Conservation (phyloP, 1,140 invertebrate genomes). For the Zaprionus nigranus region DNA sequence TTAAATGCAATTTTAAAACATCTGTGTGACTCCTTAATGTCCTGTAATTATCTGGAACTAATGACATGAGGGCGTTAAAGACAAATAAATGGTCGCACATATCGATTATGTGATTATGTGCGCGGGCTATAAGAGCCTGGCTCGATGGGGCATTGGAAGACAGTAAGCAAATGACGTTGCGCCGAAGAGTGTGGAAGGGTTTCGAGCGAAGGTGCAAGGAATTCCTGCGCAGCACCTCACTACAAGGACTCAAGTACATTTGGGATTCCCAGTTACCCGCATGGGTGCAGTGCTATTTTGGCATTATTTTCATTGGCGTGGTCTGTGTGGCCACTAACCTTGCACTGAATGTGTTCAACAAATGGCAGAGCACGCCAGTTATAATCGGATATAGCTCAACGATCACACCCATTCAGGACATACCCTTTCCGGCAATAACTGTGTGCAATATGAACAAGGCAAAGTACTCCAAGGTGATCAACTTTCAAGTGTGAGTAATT, state of each 20-base stretch:
- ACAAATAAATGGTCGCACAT: not conserved
- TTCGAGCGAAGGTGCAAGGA: conserved; percentile 33
- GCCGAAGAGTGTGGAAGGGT: conserved; percentile 11
- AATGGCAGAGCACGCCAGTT: conserved; percentile 89
- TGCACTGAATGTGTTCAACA: conserved; percentile 88
- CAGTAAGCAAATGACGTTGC: conserved; percentile 18
- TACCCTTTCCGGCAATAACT: conserved; percentile 93
- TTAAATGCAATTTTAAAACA: conserved; percentile 52
- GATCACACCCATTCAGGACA: conserved; percentile 86
- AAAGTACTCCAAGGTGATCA: conserved; percentile 85
- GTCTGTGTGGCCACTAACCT: conserved; percentile 88
- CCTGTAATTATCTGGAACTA: not conserved
- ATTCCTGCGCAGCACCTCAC: conserved; percentile 87
- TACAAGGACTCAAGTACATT: conserved; percentile 91
- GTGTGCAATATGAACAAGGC: conserved; percentile 93
- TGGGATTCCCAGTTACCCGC: conserved; percentile 85
- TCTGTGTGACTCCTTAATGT: not conserved
- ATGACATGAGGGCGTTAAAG: not conserved
- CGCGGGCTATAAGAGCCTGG: not conserved
- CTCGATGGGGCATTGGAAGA: too few species aligned
- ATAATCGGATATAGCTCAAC: conserved; percentile 89
- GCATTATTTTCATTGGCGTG: conserved; percentile 87
- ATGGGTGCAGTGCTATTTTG: conserved; percentile 68
- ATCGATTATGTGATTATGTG: not conserved
- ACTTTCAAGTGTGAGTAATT: conserved; percentile 50